Evolutionary conservation across 2,797 vertebrate genomes (phyloP).

Genomic region (Lycodopsis pacificus): DNA sequence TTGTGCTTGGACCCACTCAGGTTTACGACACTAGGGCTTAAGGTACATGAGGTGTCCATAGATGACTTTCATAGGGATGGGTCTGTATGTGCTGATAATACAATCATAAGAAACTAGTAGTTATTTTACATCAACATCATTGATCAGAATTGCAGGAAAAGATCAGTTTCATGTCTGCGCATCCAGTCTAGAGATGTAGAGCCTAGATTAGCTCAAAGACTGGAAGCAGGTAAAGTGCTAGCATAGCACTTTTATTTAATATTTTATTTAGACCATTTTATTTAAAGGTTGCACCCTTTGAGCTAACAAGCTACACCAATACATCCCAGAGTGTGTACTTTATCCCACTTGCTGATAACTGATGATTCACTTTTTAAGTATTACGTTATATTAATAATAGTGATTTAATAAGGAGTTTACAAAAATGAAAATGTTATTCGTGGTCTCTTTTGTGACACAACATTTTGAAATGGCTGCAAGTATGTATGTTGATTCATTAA

Average conservation of each 20-base stretch:
- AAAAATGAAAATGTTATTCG: not conserved
- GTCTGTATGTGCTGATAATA: not conserved
- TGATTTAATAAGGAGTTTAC: not conserved
- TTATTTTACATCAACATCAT: not conserved
- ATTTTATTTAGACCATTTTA: too few relatives aligned
- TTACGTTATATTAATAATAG: not conserved
- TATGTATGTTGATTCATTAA: not conserved
- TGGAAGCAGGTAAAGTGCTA: too few relatives aligned
- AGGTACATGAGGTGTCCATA: too few relatives aligned
- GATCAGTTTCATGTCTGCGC: not conserved
- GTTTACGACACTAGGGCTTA: not conserved
- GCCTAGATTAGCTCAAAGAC: not conserved
- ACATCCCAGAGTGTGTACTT: not conserved
- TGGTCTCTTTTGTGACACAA: too few relatives aligned
- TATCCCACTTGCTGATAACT: not conserved
- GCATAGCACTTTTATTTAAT: too few relatives aligned
- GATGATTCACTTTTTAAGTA: not conserved
- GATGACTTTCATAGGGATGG: too few relatives aligned
- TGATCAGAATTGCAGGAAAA: not conserved
- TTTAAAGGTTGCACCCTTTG: not conserved
- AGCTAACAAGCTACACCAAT: not conserved
- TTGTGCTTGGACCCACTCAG: not conserved
- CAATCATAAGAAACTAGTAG: not conserved
- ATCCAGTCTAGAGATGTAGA: not conserved
- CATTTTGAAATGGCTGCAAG: not conserved